These are phyloP conservation scores for Itoplectis maculator DNA, from an alignment of 2,888 invertebrate genomes.

Conservation along the genomic window DNA sequence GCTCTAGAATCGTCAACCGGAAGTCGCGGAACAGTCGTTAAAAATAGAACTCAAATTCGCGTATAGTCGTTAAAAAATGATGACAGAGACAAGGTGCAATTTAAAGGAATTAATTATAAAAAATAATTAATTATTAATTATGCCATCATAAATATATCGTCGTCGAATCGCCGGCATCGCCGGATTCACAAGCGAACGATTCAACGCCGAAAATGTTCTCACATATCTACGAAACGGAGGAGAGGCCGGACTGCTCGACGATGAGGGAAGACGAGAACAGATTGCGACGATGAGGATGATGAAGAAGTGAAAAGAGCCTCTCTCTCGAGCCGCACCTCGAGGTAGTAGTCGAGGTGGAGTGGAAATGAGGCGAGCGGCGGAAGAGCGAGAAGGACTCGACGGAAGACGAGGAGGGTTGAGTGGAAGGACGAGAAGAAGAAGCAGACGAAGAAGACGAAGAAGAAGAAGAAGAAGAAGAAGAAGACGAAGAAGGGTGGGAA, in stretches of 20 bases:
- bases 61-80: too few species aligned
- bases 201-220: background rate
- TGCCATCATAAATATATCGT: too few species aligned
- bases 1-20: too few species aligned
- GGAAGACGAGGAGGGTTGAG: background rate
- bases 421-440: background rate
- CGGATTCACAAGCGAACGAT: background rate
- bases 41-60: too few species aligned
- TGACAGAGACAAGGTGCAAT: too few species aligned
- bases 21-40: too few species aligned
- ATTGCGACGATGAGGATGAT: slow-evolving; percentile 36
- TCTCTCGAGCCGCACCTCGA: slow-evolving; percentile 33
- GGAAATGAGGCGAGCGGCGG: slow-evolving; percentile 7
- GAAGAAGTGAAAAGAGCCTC: slow-evolving; percentile 44
- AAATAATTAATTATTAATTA: too few species aligned
- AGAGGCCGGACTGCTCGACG: background rate
- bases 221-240: slow-evolving; percentile 23
- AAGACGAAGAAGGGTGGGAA: slow-evolving; percentile 55
- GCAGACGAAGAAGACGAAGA: slow-evolving; percentile 28
- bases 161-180: too few species aligned
- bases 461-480: slow-evolving; percentile 27
- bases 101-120: too few species aligned
- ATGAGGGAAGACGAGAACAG: background rate
- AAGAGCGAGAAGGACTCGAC: background rate
- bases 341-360: slow-evolving; percentile 30